phyloP scores from a whole-genome alignment of 2,797 vertebrate genomes.

The Pteronotus mesoamericanus region DNA sequence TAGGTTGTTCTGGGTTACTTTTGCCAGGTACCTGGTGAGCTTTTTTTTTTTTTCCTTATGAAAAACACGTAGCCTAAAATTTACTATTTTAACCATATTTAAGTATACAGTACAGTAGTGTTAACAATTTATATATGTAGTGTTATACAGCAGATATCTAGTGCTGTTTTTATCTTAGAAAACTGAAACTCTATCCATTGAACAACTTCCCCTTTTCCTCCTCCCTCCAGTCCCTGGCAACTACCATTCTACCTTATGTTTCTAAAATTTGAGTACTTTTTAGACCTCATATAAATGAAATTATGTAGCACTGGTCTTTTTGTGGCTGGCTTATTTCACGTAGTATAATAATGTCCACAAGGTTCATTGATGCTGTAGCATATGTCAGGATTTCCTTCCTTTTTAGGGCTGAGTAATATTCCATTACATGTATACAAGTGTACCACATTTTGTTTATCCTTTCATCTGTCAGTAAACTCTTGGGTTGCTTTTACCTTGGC shows the following conservation, averaged over 20 bases:
- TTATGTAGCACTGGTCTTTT: not conserved
- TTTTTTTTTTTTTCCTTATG: not conserved
- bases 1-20: not conserved
- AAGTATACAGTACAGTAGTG: not conserved
- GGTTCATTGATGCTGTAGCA: not conserved
- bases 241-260: not conserved
- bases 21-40: not conserved
- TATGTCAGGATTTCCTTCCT: not conserved
- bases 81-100: not conserved
- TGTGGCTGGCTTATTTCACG: not conserved
- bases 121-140: not conserved
- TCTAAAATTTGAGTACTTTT: not conserved
- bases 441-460: not conserved
- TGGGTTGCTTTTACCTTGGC: not conserved
- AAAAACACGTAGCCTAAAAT: not conserved
- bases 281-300: not conserved
- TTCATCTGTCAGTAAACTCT: not conserved
- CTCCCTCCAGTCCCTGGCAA: not conserved
- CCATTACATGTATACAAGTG: not conserved
- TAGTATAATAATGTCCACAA: not conserved
- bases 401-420: not conserved
- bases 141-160: not conserved
- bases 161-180: constrained; percentile 9
- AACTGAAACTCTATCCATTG: not conserved
- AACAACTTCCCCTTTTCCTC: not conserved